Evolutionary conservation across 2,888 invertebrate species (phyloP).

Genomic region (Philaethria dido): DNA sequence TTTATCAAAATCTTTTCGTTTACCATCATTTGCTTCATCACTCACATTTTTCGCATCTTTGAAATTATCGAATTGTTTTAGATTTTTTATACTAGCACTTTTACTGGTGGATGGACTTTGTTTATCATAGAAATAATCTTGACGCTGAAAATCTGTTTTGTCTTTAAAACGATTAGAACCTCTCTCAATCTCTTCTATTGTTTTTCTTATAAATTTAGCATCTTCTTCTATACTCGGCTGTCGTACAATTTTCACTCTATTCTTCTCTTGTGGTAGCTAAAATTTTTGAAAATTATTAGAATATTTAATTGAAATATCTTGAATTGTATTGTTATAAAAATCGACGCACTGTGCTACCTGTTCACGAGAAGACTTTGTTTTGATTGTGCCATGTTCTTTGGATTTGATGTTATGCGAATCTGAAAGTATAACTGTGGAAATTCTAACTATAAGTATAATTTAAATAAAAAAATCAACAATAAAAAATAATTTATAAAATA

Average conservation of each 20-base stretch:
- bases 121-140: slow-evolving; percentile 42
- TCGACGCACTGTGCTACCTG: slow-evolving; percentile 61
- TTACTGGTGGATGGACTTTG: slow-evolving; percentile 56
- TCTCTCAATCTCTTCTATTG: slow-evolving; percentile 79
- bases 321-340: slow-evolving; percentile 25
- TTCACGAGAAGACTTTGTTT: slow-evolving; percentile 62
- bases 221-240: slow-evolving; percentile 79
- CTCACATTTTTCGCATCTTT: slow-evolving; percentile 55
- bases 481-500: too few relatives aligned
- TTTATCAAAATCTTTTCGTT: slow-evolving; percentile 69
- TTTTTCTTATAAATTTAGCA: slow-evolving; percentile 74
- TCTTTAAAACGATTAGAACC: slow-evolving; percentile 66
- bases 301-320: slow-evolving; percentile 41
- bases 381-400: slow-evolving; percentile 56
- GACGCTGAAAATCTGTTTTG: slow-evolving; percentile 47
- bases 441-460: slow-evolving; percentile 24
- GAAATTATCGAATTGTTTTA: slow-evolving; percentile 51
- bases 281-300: slow-evolving; percentile 11
- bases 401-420: slow-evolving; percentile 58
- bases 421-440: slow-evolving; percentile 53
- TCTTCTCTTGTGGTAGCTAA: slow-evolving; percentile 53
- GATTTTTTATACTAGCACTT: slow-evolving; percentile 52
- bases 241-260: slow-evolving; percentile 59
- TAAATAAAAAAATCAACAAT: neutral
- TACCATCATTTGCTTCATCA: slow-evolving; percentile 65